Percentiles rank a stretch among this genome's conserved stretches.
phyloP scores from a whole-genome alignment of 2,888 invertebrate species.

The Steinernema carpocapsae region DNA sequence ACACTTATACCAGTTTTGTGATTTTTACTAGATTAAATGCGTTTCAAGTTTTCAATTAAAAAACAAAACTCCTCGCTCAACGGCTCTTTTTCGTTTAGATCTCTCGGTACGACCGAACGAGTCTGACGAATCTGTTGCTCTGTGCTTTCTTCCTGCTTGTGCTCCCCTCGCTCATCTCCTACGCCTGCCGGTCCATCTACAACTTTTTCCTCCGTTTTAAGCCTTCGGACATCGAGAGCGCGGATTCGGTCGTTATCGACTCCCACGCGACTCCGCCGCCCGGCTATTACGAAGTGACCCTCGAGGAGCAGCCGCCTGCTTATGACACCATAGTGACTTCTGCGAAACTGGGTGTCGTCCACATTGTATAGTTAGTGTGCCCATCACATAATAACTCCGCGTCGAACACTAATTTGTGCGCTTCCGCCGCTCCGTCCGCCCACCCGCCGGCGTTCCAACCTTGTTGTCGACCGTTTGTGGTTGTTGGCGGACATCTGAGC shows the following conservation, averaged over 20 bases:
- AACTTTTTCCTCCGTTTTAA: slow-evolving; percentile 42
- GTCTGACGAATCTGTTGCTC: slow-evolving; percentile 38
- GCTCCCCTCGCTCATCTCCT: slow-evolving; percentile 41
- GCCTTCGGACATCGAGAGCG: not conserved
- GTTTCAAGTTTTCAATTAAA: too few species aligned
- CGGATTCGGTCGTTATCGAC: not conserved
- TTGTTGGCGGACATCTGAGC: slow-evolving; percentile 29
- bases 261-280: slow-evolving; percentile 15
- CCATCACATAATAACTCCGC: not conserved
- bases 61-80: too few species aligned
- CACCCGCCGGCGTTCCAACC: not conserved
- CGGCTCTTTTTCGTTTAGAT: too few species aligned
- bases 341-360: slow-evolving; percentile 12
- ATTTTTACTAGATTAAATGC: too few species aligned
- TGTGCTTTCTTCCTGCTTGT: slow-evolving; percentile 43
- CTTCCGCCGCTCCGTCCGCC: not conserved
- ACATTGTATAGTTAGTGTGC: slow-evolving; percentile 7
- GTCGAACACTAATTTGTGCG: not conserved
- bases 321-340: slow-evolving; percentile 25
- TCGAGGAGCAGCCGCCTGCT: slow-evolving; percentile 30
- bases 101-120: slow-evolving; percentile 30
- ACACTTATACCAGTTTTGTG: too few species aligned
- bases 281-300: slow-evolving; percentile 27
- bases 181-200: slow-evolving; percentile 40
- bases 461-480: too few species aligned